Base-by-base conservation (phyloP, 23 tunicate species). In the Diplosoma virens region DNA sequence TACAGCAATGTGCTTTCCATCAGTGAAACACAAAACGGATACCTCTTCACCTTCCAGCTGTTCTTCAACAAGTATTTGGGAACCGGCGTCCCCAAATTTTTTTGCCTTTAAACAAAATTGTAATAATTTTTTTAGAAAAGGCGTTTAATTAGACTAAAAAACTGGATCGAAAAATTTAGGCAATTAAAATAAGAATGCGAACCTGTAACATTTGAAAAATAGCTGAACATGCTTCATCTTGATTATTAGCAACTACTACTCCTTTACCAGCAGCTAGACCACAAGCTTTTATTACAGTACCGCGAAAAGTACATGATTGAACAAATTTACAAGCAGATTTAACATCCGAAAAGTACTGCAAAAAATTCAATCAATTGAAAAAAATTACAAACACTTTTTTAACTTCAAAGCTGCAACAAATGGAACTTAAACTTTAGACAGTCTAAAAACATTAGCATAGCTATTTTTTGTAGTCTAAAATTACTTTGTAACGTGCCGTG, bases 221-320 rank as follows among this genome's bases (percentile, higher is more conserved):
- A 7, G 87, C 79, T 23, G 35, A 17, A 59, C 95, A 81, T 1
- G 95, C 95, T 77, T 81, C 87, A 1, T 61, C 28, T 36, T 58
- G 56, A 22, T 55, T 67, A 0, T 68, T 53, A 37, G 87, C 80
- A 41, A 88, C 87, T 4, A 77, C 24, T 14, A 88, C 95, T 17
- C 95, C 87, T 47, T 88, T 88, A 6, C 95, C 95, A 25, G 82
- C 95, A 6, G 95, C 95, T 29, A 88, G 58, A 30, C 95, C 95
- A 77, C 83, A 76, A 25, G 95, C 87, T 67, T 88, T 88, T 28
- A 88, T 75, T 0, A 88, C 95, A 3, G 77, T 61, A 27, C 86
- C 85, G 1, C 46, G 47, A 36, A 82, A 88, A 3, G 60, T 1
- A 24, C 73, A 73, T 1, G 32, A 7, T 16, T 58, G 46, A 4